Evolutionary conservation across 2,113 vertebrate species (phyloP).

Genomic region (Fukomys damarensis): DNA sequence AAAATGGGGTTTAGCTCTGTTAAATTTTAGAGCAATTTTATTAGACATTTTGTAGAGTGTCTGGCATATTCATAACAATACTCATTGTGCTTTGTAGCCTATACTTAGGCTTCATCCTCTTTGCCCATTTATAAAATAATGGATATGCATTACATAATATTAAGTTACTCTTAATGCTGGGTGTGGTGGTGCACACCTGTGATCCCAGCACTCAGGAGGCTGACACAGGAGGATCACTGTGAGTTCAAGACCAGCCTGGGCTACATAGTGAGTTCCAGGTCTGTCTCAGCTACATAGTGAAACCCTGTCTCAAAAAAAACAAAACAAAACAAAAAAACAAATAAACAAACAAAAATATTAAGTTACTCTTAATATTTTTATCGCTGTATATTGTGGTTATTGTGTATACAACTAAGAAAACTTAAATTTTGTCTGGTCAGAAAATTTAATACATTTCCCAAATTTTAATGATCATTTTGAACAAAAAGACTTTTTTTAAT

Average conservation of each 20-base stretch:
- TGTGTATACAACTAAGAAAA: conserved; percentile 8
- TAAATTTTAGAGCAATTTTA: conserved; percentile 25
- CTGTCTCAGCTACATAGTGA: no score
- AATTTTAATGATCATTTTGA: neutral
- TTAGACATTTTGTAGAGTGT: conserved; percentile 6
- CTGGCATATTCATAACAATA: neutral
- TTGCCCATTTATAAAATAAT: conserved; percentile 22
- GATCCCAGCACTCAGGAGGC: no score
- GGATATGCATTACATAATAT: neutral
- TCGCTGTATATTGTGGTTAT: neutral
- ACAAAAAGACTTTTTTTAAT: conserved; percentile 18
- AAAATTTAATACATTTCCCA: conserved; percentile 12
- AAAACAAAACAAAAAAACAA: no score
- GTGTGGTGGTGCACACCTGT: no score
- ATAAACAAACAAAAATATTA: no score
- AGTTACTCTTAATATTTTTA: neutral
- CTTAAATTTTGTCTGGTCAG: neutral
- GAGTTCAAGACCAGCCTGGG: no score
- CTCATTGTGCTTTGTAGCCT: neutral
- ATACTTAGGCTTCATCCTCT: neutral
- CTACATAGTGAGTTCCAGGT: no score
- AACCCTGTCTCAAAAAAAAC: no score
- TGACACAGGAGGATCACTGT: no score
- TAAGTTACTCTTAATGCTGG: neutral
- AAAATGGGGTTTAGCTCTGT: neutral